phyloP scores from a whole-genome alignment of 2,888 invertebrate genomes.

The Agrotis clavis region DNA sequence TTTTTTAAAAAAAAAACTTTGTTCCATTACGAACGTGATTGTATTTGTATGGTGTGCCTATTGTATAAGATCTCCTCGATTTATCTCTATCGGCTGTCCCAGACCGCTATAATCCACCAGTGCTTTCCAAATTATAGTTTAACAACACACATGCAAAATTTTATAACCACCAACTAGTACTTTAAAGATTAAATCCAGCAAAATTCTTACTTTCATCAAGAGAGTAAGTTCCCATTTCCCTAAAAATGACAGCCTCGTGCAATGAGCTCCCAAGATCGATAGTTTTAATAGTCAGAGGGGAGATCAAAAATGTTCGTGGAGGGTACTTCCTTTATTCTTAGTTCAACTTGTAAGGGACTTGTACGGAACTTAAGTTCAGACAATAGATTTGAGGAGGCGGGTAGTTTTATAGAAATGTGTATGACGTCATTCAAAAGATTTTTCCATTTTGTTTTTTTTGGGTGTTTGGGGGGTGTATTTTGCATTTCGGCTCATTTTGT shows the following conservation, averaged over 20 bases:
- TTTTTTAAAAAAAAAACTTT: too few species aligned
- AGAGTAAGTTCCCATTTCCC: conserved; percentile 18
- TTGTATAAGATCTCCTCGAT: too few species aligned
- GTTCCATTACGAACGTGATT: too few species aligned
- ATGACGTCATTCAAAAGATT: conserved; percentile 9
- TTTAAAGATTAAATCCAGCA: neutral
- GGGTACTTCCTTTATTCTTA: conserved; percentile 48
- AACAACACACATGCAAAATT: too few species aligned
- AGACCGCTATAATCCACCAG: too few species aligned
- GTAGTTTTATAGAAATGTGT: conserved; percentile 30
- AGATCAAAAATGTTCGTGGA: conserved; percentile 52
- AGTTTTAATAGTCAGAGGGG: conserved; percentile 63
- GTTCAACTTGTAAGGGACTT: conserved; percentile 41
- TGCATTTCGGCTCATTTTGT: neutral
- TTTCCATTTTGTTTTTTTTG: conserved; percentile 16
- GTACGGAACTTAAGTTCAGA: conserved; percentile 38
- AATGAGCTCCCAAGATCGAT: conserved; percentile 53
- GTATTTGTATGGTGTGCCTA: too few species aligned
- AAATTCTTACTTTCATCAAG: neutral
- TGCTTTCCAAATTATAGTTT: too few species aligned
- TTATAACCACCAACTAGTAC: too few species aligned
- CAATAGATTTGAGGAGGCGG: conserved; percentile 23
- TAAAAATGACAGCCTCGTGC: conserved; percentile 37
- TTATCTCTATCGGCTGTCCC: too few species aligned
- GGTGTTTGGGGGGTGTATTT: too few species aligned